A percentile compares a stretch with the other conserved stretches of the same genome.
Evolutionary conservation across 2,113 vertebrate genomes (phyloP).

Genomic region (Corythoichthys intestinalis): DNA sequence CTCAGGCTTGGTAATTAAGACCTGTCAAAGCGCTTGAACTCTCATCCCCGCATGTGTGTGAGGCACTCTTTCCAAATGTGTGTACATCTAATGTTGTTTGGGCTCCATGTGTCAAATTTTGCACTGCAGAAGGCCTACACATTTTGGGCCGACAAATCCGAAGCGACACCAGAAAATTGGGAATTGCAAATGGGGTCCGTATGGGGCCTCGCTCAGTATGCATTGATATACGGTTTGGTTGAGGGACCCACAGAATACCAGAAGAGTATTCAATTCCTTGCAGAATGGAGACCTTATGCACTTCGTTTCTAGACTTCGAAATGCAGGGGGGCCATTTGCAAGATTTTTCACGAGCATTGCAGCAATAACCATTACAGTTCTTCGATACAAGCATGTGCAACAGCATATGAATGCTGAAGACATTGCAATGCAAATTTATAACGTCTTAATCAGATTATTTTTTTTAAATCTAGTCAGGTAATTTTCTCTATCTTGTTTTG

Average conservation of each 20-base stretch:
- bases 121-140: constrained; percentile 26
- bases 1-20: constrained; percentile 65
- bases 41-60: background rate
- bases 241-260: constrained; percentile 16
- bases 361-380: background rate
- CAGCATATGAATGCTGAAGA: no score
- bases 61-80: constrained; percentile 5
- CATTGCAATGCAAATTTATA: no score
- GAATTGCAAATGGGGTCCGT: constrained; percentile 58
- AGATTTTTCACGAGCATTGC: background rate
- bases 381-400: no score
- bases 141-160: constrained; percentile 62
- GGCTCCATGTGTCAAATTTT: constrained; percentile 31
- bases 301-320: background rate
- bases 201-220: constrained; percentile 62
- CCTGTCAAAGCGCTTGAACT: constrained; percentile 56
- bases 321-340: background rate
- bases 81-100: constrained; percentile 9
- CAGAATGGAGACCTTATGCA: background rate
- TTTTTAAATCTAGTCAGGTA: no score
- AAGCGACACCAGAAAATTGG: constrained; percentile 70
- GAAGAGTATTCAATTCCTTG: background rate
- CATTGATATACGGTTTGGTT: constrained; percentile 36
- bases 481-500: no score
- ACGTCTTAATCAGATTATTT: no score